These are phyloP conservation scores for Poecile montanus DNA, from an alignment of 2,797 vertebrate species.

Conservation along the genomic window DNA sequence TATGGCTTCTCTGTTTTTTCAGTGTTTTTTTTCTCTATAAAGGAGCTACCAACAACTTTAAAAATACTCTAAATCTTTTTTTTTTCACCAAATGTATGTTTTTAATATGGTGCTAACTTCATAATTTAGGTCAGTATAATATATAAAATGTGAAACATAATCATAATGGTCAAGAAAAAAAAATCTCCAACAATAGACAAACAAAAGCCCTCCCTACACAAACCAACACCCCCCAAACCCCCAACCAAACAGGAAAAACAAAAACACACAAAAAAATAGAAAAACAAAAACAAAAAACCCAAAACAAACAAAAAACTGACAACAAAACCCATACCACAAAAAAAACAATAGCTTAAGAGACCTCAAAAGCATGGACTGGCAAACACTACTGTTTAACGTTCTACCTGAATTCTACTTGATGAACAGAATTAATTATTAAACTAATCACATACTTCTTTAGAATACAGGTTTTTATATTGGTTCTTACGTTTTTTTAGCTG, in stretches of 20 bases:
- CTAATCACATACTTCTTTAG: neutral
- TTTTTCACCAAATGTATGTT: constrained; percentile 53
- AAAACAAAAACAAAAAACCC: neutral
- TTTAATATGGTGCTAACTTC: constrained; percentile 79
- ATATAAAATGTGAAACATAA: constrained; percentile 77
- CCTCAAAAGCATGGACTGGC: constrained; percentile 72
- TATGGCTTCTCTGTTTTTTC: constrained; percentile 65
- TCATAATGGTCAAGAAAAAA: constrained; percentile 51
- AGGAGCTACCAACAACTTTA: constrained; percentile 71
- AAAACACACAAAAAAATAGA: neutral
- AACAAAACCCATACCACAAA: neutral
- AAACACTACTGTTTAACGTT: constrained; percentile 64
- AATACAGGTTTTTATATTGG: neutral
- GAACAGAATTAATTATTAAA: neutral
- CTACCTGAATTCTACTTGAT: neutral
- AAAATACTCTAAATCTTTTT: constrained; percentile 61
- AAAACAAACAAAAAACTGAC: neutral
- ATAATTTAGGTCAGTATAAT: constrained; percentile 75
- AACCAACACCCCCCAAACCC: neutral
- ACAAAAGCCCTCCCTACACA: neutral
- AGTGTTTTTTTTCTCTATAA: constrained; percentile 70
- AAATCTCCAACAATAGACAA: neutral
- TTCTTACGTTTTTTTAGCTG: constrained; percentile 3
- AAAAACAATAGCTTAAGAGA: constrained; percentile 57
- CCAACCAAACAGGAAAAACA: neutral